Conservation (phyloP, 2,888 invertebrate species). For the Dynastes hyllus region DNA sequence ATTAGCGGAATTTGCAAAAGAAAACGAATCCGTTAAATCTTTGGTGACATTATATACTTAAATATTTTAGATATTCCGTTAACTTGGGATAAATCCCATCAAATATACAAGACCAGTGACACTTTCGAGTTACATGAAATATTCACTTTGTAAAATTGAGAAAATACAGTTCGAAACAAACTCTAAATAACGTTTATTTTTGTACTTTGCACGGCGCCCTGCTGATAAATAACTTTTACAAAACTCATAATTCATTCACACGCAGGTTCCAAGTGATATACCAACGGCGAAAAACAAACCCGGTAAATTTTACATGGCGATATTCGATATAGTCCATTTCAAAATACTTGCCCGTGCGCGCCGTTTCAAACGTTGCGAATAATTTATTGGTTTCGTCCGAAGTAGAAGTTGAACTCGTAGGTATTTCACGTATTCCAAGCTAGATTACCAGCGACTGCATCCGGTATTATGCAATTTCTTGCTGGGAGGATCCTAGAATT, state of each 20-base stretch:
- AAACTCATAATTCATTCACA: not conserved
- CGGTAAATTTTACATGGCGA: constrained; percentile 5
- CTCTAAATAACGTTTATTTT: too few species aligned
- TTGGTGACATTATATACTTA: too few species aligned
- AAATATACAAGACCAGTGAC: too few species aligned
- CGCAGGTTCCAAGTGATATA: not conserved
- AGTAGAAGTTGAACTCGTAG: not conserved
- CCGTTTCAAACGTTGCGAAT: not conserved
- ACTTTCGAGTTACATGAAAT: too few species aligned
- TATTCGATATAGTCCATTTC: not conserved
- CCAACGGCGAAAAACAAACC: not conserved
- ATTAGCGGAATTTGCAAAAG: too few species aligned
- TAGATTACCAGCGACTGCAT: not conserved
- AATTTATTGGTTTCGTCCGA: not conserved
- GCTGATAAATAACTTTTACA: not conserved
- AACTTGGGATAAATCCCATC: too few species aligned
- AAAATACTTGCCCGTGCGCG: not conserved
- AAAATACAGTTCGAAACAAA: too few species aligned
- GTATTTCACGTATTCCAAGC: not conserved
- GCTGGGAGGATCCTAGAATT: not conserved
- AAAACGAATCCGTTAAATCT: too few species aligned
- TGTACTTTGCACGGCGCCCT: too few species aligned
- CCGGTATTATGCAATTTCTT: not conserved
- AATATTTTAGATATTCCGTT: too few species aligned
- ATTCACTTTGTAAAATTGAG: too few species aligned